phyloP scores from a whole-genome alignment of 2,888 invertebrate species.

The Drosophila atroscutellata region DNA sequence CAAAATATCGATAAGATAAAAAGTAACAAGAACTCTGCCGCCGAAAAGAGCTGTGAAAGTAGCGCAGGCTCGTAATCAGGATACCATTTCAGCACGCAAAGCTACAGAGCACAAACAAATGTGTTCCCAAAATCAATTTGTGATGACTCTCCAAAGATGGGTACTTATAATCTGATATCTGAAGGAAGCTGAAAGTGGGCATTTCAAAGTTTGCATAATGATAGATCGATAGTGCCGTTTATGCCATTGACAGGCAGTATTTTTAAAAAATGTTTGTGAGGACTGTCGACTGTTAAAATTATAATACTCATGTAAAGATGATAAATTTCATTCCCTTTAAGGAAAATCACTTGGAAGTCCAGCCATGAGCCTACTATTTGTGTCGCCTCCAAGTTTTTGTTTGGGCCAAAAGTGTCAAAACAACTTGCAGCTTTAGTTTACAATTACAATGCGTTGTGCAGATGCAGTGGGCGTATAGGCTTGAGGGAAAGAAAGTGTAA shows the following conservation, averaged over 20 bases:
- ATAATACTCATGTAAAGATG: not conserved
- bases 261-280: not conserved
- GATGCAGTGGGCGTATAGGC: slow-evolving; percentile 17
- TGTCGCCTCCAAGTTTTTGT: slow-evolving; percentile 46
- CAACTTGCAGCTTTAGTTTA: slow-evolving; percentile 60
- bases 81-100: slow-evolving; percentile 23
- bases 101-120: not conserved
- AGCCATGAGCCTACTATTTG: slow-evolving; percentile 32
- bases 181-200: not conserved
- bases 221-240: not conserved
- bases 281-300: not conserved
- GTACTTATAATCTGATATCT: not conserved
- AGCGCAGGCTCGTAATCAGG: slow-evolving; percentile 51
- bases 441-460: slow-evolving; percentile 21
- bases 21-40: slow-evolving; percentile 16
- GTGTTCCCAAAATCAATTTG: slow-evolving; percentile 11
- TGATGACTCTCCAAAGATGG: not conserved
- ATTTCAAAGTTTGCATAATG: not conserved
- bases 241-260: not conserved
- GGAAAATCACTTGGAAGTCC: slow-evolving; percentile 1
- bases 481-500: slow-evolving; percentile 57
- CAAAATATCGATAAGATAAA: slow-evolving; percentile 60
- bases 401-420: slow-evolving; percentile 73
- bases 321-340: not conserved
- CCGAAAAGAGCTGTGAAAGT: slow-evolving; percentile 43